Percentiles rank a stretch among this genome's conserved stretches.
phyloP scores from a whole-genome alignment of 1,140 invertebrate species.

The Pseudomyrmex cubaensis region DNA sequence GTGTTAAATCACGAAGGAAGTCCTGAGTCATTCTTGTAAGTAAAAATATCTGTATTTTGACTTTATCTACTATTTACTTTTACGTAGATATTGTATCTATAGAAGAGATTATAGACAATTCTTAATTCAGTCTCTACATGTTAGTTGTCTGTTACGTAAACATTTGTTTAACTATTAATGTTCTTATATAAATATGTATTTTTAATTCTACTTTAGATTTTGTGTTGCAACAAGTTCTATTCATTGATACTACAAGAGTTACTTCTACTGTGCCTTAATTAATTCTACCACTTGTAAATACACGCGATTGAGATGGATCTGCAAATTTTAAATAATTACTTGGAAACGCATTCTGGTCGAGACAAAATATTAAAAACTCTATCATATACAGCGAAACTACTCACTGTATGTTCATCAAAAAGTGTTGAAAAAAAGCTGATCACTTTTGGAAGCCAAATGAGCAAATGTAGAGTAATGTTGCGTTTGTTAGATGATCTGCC shows the following conservation, averaged over 20 bases:
- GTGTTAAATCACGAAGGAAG: no score
- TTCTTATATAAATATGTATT: no score
- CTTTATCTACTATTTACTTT: no score
- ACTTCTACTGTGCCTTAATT: neutral
- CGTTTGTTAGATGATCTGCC: constrained; percentile 92
- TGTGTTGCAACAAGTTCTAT: neutral
- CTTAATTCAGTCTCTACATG: no score
- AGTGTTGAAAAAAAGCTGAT: constrained; percentile 86
- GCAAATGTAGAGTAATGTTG: constrained; percentile 88
- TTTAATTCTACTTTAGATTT: neutral
- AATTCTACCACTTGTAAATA: neutral
- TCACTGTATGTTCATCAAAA: constrained; percentile 86
- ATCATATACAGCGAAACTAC: constrained; percentile 88
- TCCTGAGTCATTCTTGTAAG: no score
- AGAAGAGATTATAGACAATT: no score
- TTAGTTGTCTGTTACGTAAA: no score
- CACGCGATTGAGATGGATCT: constrained; percentile 18
- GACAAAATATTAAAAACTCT: constrained; percentile 88
- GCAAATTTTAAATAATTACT: constrained; percentile 72
- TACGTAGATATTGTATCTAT: no score
- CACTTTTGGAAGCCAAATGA: constrained; percentile 88
- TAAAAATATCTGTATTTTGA: no score
- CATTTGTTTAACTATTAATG: no score
- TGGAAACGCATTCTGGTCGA: constrained; percentile 86
- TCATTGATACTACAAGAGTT: neutral